Evolutionary conservation across 2,888 invertebrate genomes (phyloP).

Genomic region (Eupsilia transversa): DNA sequence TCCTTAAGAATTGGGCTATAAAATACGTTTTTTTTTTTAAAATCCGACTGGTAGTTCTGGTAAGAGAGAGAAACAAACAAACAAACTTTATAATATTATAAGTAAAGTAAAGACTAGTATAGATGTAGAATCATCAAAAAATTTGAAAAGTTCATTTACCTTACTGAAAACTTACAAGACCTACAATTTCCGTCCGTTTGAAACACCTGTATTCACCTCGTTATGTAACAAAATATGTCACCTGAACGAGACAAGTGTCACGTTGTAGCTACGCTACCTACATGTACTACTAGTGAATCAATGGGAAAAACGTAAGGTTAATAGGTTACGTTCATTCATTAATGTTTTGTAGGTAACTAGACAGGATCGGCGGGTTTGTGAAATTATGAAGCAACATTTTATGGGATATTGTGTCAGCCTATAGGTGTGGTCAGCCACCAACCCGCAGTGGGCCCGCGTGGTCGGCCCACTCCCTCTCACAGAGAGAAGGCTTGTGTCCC

Average conservation of each 20-base stretch:
- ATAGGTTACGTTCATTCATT: conserved; percentile 38
- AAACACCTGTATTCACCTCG: neutral
- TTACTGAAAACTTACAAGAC: neutral
- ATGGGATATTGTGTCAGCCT: neutral
- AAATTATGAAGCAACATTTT: neutral
- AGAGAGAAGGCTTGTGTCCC: too few species aligned
- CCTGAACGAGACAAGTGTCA: neutral
- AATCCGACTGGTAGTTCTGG: too few species aligned
- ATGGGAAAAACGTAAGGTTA: neutral
- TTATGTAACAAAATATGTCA: conserved; percentile 3
- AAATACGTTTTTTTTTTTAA: too few species aligned
- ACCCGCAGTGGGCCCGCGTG: too few species aligned
- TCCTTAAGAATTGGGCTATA: too few species aligned
- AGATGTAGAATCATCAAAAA: too few species aligned
- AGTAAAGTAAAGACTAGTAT: too few species aligned
- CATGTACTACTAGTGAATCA: neutral
- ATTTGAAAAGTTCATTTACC: neutral
- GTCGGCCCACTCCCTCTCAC: too few species aligned
- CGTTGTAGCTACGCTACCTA: neutral
- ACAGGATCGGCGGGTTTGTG: neutral
- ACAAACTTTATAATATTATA: too few species aligned
- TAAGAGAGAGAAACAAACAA: too few species aligned
- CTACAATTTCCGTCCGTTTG: neutral
- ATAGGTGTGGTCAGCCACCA: neutral
- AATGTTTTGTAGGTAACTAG: conserved; percentile 14